Evolutionary conservation across 2,797 vertebrate genomes (phyloP).

Genomic region (Lacerta viridis): DNA sequence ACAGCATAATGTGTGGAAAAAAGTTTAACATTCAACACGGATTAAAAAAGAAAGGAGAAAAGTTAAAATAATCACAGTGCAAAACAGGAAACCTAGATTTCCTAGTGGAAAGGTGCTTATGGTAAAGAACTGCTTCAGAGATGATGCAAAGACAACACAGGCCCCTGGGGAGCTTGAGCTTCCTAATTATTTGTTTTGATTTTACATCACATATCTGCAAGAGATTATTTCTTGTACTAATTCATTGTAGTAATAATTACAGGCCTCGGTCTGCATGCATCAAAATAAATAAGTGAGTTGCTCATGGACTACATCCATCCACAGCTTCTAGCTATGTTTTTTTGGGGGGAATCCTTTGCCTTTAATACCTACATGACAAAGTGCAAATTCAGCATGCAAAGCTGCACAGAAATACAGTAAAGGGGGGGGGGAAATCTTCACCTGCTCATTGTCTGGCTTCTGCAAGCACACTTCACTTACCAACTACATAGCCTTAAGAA

Average conservation of each 20-base stretch:
- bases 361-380: conserved; percentile 7
- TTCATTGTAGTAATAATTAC: conserved; percentile 11
- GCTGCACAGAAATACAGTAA: conserved; percentile 2
- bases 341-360: background rate
- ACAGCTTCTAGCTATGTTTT: background rate
- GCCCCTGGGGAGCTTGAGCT: background rate
- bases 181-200: conserved; percentile 38
- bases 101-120: background rate
- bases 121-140: conserved; percentile 4
- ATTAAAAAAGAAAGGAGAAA: background rate
- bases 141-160: conserved; percentile 12
- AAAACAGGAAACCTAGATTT: conserved; percentile 22
- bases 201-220: background rate
- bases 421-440: background rate
- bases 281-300: background rate
- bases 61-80: background rate
- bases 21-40: background rate
- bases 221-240: conserved; percentile 8
- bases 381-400: background rate
- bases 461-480: background rate
- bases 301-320: background rate
- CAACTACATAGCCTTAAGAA: background rate
- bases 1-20: background rate
- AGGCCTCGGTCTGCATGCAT: background rate
- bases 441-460: background rate